Evolutionary conservation across 2,113 vertebrate genomes (phyloP).

Genomic region (Burhinus oedicnemus): DNA sequence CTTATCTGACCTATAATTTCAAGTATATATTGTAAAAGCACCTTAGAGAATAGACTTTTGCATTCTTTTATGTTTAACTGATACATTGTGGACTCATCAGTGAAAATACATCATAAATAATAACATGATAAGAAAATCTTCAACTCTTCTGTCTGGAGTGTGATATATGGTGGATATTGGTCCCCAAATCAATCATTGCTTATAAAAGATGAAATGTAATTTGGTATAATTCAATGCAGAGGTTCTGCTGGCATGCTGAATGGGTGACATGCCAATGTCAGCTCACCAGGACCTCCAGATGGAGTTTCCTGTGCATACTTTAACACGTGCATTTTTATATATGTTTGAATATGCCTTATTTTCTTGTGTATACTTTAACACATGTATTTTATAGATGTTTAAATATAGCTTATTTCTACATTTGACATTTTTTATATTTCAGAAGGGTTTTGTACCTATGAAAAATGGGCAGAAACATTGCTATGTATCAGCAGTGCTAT

Average conservation of each 20-base stretch:
- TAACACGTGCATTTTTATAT: background rate
- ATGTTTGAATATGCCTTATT: background rate
- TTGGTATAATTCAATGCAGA: background rate
- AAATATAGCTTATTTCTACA: background rate
- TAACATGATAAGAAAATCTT: background rate
- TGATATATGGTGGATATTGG: background rate
- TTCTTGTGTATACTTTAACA: background rate
- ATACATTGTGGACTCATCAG: background rate
- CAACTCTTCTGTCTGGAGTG: background rate
- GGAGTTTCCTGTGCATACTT: background rate
- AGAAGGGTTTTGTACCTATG: background rate
- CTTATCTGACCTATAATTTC: background rate
- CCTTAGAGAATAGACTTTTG: background rate
- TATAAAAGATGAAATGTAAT: background rate
- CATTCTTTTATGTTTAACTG: background rate
- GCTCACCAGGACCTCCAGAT: background rate
- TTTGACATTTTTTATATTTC: conserved; percentile 5
- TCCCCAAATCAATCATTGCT: background rate
- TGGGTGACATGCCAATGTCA: background rate
- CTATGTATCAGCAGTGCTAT: background rate
- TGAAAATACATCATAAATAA: background rate
- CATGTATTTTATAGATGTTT: background rate
- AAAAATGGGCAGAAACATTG: background rate
- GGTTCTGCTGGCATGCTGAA: background rate
- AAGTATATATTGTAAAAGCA: background rate